A percentile compares a stretch with the other conserved stretches of the same genome.
Evolutionary conservation across 2,888 invertebrate species (phyloP).

Genomic region (Altica lythri): DNA sequence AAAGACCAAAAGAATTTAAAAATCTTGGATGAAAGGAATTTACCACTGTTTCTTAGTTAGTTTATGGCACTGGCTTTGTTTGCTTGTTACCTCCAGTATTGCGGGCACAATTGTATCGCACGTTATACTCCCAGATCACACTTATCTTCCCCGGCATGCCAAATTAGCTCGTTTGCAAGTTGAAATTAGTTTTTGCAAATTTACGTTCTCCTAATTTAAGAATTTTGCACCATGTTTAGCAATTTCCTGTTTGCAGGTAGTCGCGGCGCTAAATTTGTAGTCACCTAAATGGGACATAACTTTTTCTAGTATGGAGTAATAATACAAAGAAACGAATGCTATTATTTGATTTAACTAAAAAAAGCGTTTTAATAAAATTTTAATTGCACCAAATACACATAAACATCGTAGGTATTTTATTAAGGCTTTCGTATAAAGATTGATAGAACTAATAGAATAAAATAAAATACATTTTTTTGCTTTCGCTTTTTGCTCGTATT

Average conservation of each 20-base stretch:
- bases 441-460: too few relatives aligned
- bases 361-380: too few relatives aligned
- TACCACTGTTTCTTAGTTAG: not conserved
- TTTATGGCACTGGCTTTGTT: conserved; percentile 2
- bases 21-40: not conserved
- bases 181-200: conserved; percentile 28
- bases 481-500: too few relatives aligned
- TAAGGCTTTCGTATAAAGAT: too few relatives aligned
- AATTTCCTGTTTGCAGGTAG: conserved; percentile 19
- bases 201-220: conserved; percentile 21
- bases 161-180: conserved; percentile 32
- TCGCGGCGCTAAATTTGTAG: not conserved
- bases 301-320: too few relatives aligned
- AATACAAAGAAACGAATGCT: too few relatives aligned
- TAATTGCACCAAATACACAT: too few relatives aligned
- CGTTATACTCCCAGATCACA: conserved; percentile 21
- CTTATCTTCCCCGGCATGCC: conserved; percentile 25
- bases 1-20: too few relatives aligned
- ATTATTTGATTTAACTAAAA: too few relatives aligned
- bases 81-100: conserved; percentile 2
- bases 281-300: conserved; percentile 7
- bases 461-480: too few relatives aligned
- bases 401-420: too few relatives aligned
- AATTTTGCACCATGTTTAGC: conserved; percentile 19
- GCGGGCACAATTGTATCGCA: conserved; percentile 20